Base-by-base conservation (phyloP, 2,888 invertebrate genomes). In the Cerastis leucographa region DNA sequence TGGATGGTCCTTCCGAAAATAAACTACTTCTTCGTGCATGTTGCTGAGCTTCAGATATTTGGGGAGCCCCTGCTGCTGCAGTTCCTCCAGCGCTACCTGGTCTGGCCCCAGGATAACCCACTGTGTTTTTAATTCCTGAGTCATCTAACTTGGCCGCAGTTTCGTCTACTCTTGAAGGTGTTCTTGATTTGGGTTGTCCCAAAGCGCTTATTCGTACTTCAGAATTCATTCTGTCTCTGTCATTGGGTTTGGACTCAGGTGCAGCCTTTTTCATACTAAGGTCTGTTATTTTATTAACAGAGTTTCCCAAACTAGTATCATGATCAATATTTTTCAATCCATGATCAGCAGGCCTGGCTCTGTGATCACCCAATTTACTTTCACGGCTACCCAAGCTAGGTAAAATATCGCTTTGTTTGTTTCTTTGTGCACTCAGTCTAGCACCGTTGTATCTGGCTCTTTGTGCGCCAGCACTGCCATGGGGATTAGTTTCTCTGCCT, bases 1-100 rank as follows among this genome's bases (percentile, higher is more conserved):
- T 80, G 1, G 54, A 19, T 59, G 64, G 29, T 74, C 54, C 84
- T 62, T 56, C 29, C 17, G 62, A n/a, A 17, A 59, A 42, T 44
- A 70, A 61, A 70, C n/a, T 74, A 61, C 40, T 74, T 25, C 6
- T 76, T 29, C 73, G 65, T n/a, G 62, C 51, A 35, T 74, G 71
- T 59, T 69, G 80, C 25, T 74, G 86, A 6, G 44, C 35, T 71
- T 74, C 72, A 54, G 80, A 59, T 56, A 76, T 56, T 5, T 74
- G 54, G 51, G 70, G 44, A 59, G 44, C 17, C 12, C 59, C 70
- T 51, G 71, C 40, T 67, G 40, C 42, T 42, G 44, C 76, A 0
- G 19, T 44, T 66, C 14, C 69, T 35, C 70, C 70, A 61, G 40
- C 22, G 29, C 46, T n/a, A 51, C 25, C 56, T 29, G 69, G 56